These are phyloP conservation scores for Leucania comma DNA, from an alignment of 2,888 invertebrate species.

Conservation along the genomic window DNA sequence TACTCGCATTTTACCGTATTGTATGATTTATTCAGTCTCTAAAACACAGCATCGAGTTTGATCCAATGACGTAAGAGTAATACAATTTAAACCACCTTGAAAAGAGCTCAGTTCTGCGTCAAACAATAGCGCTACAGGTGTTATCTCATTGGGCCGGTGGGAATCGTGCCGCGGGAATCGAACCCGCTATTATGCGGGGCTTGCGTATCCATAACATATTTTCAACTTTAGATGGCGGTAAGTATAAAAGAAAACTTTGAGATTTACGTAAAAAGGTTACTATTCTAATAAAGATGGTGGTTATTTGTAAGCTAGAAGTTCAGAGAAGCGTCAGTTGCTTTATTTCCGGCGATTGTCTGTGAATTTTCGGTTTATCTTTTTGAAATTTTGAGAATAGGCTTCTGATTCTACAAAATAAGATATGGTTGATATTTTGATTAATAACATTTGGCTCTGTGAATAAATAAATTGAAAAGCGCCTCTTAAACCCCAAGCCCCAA, in stretches of 20 bases:
- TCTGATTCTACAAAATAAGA: not conserved
- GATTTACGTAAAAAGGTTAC: slow-evolving; percentile 7
- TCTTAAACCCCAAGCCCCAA: too few species aligned
- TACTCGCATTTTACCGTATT: not conserved
- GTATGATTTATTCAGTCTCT: not conserved
- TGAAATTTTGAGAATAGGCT: not conserved
- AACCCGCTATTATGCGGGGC: slow-evolving; percentile 58
- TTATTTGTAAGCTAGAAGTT: not conserved
- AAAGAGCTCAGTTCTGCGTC: slow-evolving; percentile 52
- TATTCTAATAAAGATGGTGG: slow-evolving; percentile 17
- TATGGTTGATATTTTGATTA: too few species aligned
- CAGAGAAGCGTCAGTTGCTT: not conserved
- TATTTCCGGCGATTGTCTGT: slow-evolving; percentile 24
- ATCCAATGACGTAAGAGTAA: slow-evolving; percentile 47
- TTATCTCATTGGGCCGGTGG: slow-evolving; percentile 67
- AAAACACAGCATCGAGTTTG: slow-evolving; percentile 21
- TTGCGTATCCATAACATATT: slow-evolving; percentile 56
- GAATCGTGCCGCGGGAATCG: slow-evolving; percentile 69
- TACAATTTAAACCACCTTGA: slow-evolving; percentile 65
- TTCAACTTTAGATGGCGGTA: slow-evolving; percentile 30
- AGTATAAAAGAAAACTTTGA: slow-evolving; percentile 29
- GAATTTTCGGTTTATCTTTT: not conserved
- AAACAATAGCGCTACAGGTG: slow-evolving; percentile 51
- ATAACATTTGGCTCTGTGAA: too few species aligned
- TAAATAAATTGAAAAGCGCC: too few species aligned